Evolutionary conservation across 2,113 vertebrate genomes (phyloP).

Genomic region (Stegostoma tigrinum): DNA sequence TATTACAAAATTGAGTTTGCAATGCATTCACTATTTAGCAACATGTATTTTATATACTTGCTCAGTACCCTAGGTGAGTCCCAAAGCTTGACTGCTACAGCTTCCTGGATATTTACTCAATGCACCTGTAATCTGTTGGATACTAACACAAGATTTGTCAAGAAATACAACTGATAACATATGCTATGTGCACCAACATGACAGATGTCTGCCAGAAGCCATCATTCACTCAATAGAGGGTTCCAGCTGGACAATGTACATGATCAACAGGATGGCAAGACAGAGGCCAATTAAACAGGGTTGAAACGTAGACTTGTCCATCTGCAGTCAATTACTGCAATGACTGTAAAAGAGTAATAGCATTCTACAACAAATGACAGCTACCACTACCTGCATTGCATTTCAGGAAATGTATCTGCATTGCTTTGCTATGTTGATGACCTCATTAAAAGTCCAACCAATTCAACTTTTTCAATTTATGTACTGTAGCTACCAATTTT

Average conservation of each 20-base stretch:
- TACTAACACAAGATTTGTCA: neutral
- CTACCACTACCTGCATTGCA: neutral
- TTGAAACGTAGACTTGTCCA: neutral
- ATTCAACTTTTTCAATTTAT: slow-evolving; percentile 8
- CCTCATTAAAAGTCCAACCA: neutral
- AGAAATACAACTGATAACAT: neutral
- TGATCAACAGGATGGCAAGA: neutral
- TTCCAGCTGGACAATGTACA: neutral
- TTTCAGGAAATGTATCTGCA: neutral
- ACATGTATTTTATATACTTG: neutral
- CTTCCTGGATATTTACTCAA: neutral
- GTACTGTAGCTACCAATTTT: neutral
- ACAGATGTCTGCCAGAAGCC: neutral
- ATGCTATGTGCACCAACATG: neutral
- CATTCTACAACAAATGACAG: neutral
- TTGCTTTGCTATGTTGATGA: neutral
- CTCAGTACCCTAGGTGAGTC: neutral
- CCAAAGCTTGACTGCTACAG: neutral
- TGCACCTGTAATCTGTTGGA: neutral
- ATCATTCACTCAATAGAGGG: neutral
- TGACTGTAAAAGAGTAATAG: neutral
- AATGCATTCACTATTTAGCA: neutral
- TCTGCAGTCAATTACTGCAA: slow-evolving; percentile 20
- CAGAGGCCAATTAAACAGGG: neutral
- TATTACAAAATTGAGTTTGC: neutral